phyloP scores from a whole-genome alignment of 2,888 invertebrate genomes.

The Temnothorax unifasciatus region DNA sequence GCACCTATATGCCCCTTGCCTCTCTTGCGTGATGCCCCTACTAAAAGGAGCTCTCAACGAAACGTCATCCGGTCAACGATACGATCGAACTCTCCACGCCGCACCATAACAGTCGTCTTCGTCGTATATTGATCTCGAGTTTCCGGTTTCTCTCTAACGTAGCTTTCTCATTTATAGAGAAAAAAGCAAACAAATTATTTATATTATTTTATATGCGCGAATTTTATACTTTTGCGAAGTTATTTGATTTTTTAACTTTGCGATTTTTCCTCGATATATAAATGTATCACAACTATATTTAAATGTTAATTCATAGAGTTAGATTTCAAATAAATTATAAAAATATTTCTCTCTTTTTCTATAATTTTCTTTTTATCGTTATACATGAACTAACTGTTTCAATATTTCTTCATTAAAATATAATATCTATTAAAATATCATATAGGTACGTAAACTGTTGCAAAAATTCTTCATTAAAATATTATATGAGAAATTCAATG shows the following conservation, averaged over 20 bases:
- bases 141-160: constrained; percentile 1
- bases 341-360: not conserved
- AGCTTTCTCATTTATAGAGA: not conserved
- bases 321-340: constrained; percentile 1
- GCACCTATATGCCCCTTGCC: constrained; percentile 43
- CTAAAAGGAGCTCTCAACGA: constrained; percentile 62
- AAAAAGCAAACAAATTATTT: constrained; percentile 23
- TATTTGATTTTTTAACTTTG: constrained; percentile 1
- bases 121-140: constrained; percentile 17
- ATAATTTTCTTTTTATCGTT: not conserved
- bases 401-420: not conserved
- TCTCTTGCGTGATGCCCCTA: constrained; percentile 39
- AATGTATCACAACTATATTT: not conserved
- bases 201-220: not conserved
- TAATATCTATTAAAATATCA: not conserved
- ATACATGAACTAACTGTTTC: not conserved
- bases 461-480: not conserved
- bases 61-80: constrained; percentile 60
- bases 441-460: not conserved
- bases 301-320: not conserved
- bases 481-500: not conserved
- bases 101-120: constrained; percentile 41
- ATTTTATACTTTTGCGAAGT: not conserved
- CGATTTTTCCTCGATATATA: not conserved
- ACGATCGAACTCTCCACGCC: constrained; percentile 39